A percentile compares a stretch with the other conserved stretches of the same genome.
These are phyloP conservation scores for Brachystomella parvula DNA, from an alignment of 1,140 invertebrate genomes.

Conservation along the genomic window DNA sequence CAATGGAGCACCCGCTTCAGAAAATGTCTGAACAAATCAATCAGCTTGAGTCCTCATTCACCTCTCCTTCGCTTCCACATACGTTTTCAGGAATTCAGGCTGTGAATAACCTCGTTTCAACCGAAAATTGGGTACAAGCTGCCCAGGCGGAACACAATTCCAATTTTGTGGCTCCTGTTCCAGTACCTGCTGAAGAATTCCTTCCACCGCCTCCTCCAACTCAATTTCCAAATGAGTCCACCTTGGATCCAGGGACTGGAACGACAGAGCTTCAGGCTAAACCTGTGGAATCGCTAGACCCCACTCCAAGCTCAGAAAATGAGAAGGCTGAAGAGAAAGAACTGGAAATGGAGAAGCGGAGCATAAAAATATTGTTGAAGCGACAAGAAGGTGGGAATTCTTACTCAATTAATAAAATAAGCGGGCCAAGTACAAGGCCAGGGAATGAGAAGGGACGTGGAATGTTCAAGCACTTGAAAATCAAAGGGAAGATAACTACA, in stretches of 20 bases:
- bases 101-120: too few relatives aligned
- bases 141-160: too few relatives aligned
- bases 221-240: too few relatives aligned
- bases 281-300: neutral
- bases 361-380: slow-evolving; percentile 20
- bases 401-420: slow-evolving; percentile 27
- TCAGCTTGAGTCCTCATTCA: slow-evolving; percentile 25
- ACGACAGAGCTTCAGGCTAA: too few relatives aligned
- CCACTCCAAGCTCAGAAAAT: neutral
- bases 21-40: slow-evolving; percentile 30
- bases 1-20: slow-evolving; percentile 33
- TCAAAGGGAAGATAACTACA: slow-evolving; percentile 40
- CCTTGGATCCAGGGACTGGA: too few relatives aligned
- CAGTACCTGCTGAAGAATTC: too few relatives aligned
- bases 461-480: slow-evolving; percentile 36
- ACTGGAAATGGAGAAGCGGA: too few relatives aligned
- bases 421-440: neutral
- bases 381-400: slow-evolving; percentile 20
- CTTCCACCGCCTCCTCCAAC: too few relatives aligned
- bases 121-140: too few relatives aligned
- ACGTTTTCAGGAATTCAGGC: too few relatives aligned
- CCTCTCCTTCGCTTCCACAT: neutral
- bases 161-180: too few relatives aligned
- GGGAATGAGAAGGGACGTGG: neutral
- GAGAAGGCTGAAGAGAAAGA: too few relatives aligned